Evolutionary conservation across 2,797 vertebrate genomes (phyloP), one percentile per base, ranked within the genome.

Genomic region (Neosalanx taihuensis): DNA sequence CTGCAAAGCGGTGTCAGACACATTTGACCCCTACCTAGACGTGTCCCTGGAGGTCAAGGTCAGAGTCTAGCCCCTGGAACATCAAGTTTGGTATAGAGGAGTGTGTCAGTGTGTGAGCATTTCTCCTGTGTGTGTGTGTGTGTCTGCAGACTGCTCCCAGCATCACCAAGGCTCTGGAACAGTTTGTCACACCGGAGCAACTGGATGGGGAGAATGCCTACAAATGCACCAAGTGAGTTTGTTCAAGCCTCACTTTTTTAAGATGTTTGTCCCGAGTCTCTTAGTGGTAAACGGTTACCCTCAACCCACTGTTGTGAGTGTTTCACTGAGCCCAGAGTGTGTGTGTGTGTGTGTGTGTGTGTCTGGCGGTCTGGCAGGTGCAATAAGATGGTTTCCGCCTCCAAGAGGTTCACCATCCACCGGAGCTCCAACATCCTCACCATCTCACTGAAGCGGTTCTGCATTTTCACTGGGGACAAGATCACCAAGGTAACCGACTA

Each of bases 11-110:
- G 97, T 98, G 61, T 99, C 97, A 0, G 98, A 99, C 75, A 99
- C 94, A 0, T 97, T 95, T 15, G 98, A 99, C 77, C 95, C 97
- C 0, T 99, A 95, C 84, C 89, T 98, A 2, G 95, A 98, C 66
- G 93, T 99, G 67, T 93, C 96, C 57, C 85, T 99, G 87, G 97
- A 98, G 81, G 98, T 99, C 82, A 97, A 98, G 96, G 98, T 99
- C 91, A 59, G n/a, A 9, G 41, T 13, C 41, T 9, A 13, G 3
- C 41, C 2, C 41, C 41, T 2, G 12, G 2, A 12, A 12, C 41
- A 12, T 46, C 41, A 3, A 17, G 17, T 5, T 56, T 53, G 13
- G 1, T n/a, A n/a, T 0, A 56, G 51, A 56, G 51, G 4, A 56
- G 41, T 46, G 15, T 20, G 6, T 26, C 23, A 26, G 23, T 26